Conservation (phyloP, 2,113 vertebrate genomes). For the Psittacara wagleri region DNA sequence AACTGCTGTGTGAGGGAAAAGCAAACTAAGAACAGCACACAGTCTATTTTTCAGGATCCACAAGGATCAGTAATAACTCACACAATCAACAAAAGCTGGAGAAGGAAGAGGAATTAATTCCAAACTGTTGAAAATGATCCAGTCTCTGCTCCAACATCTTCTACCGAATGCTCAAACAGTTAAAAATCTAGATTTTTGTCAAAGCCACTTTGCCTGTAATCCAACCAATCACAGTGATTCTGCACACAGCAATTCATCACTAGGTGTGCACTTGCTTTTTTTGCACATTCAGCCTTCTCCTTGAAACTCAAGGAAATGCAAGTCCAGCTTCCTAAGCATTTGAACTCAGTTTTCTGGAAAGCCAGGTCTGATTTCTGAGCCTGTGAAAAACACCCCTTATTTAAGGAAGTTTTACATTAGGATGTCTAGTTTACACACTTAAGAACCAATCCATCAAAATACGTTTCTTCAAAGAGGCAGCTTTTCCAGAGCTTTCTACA, state of each 20-base stretch:
- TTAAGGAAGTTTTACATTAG: neutral
- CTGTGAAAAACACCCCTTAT: neutral
- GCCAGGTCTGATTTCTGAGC: neutral
- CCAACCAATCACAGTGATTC: neutral
- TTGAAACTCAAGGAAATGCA: neutral
- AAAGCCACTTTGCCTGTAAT: neutral
- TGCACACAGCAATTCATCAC: neutral
- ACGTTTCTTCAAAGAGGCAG: neutral
- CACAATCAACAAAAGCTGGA: neutral
- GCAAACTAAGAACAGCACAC: neutral
- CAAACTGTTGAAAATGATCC: neutral
- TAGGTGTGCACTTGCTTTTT: neutral
- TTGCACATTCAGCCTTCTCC: neutral
- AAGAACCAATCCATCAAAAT: neutral
- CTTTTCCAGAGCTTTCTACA: neutral
- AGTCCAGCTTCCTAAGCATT: neutral
- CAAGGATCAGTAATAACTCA: neutral
- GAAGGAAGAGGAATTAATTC: neutral
- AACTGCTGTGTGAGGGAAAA: neutral
- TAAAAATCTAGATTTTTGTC: neutral
- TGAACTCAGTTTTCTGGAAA: neutral
- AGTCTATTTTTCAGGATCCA: neutral
- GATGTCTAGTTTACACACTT: neutral
- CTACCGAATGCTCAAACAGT: neutral
- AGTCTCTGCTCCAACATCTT: neutral